A percentile compares a stretch with the other conserved stretches of the same genome.
Conservation (phyloP, 2,888 invertebrate species). For the Platycnemis pennipes region DNA sequence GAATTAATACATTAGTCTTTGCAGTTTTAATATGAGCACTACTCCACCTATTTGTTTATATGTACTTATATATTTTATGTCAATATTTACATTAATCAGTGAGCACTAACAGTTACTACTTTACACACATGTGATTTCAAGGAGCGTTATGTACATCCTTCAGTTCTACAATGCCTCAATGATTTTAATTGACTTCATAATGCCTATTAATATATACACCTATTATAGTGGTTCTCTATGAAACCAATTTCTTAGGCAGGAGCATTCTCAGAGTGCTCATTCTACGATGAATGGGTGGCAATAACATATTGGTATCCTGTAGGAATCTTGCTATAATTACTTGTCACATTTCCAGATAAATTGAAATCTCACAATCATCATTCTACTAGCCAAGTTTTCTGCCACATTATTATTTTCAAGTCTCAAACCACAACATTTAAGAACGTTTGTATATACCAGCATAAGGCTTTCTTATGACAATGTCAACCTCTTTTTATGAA, state of each 20-base stretch:
- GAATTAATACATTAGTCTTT: slow-evolving; percentile 68
- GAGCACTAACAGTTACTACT: slow-evolving; percentile 60
- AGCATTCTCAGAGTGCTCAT: slow-evolving; percentile 53
- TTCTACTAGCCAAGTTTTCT: neutral
- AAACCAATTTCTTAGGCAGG: slow-evolving; percentile 62
- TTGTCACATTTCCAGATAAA: slow-evolving; percentile 25
- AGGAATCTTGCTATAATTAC: slow-evolving; percentile 48
- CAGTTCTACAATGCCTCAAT: slow-evolving; percentile 64
- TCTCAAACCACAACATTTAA: slow-evolving; percentile 27
- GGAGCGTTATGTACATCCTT: slow-evolving; percentile 61
- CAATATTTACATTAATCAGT: slow-evolving; percentile 63
- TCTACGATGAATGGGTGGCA: slow-evolving; percentile 61
- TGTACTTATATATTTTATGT: slow-evolving; percentile 60
- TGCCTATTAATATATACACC: slow-evolving; percentile 62
- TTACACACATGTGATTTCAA: slow-evolving; percentile 54
- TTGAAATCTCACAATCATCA: slow-evolving; percentile 40
- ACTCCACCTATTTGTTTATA: slow-evolving; percentile 61
- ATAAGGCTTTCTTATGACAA: slow-evolving; percentile 17
- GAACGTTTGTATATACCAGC: slow-evolving; percentile 45
- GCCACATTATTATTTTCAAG: neutral
- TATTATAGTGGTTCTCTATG: slow-evolving; percentile 60
- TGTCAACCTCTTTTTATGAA: slow-evolving; percentile 32
- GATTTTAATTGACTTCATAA: slow-evolving; percentile 68
- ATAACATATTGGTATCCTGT: slow-evolving; percentile 54
- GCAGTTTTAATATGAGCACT: slow-evolving; percentile 67